phyloP scores from a whole-genome alignment of 2,888 invertebrate species.

The Crematogaster levior region DNA sequence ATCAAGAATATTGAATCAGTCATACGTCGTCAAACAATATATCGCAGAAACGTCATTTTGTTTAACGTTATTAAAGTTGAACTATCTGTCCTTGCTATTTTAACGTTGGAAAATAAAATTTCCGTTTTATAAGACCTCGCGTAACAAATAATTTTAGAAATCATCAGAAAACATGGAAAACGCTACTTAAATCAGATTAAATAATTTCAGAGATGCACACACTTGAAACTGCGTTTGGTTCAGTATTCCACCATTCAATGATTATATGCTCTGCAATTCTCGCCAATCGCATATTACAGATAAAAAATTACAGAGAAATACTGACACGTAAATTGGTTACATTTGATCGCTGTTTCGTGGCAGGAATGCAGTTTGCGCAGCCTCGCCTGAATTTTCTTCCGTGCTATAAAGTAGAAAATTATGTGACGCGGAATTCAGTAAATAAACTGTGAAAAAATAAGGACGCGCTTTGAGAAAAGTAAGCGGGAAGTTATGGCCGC shows the following conservation, averaged over 20 bases:
- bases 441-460: conserved; percentile 52
- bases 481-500: conserved; percentile 41
- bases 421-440: conserved; percentile 38
- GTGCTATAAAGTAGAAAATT: conserved; percentile 42
- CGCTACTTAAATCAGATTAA: neutral
- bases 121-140: neutral
- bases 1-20: neutral
- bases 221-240: neutral
- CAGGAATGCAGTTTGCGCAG: neutral
- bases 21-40: conserved; percentile 2
- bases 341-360: neutral
- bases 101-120: conserved; percentile 1
- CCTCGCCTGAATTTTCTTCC: conserved; percentile 11
- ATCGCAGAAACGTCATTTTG: neutral
- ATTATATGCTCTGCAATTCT: neutral
- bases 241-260: neutral
- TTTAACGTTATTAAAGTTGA: conserved; percentile 5
- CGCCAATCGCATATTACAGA: neutral
- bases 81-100: neutral
- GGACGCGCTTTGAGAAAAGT: conserved; percentile 8
- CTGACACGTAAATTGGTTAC: conserved; percentile 5
- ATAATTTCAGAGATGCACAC: conserved; percentile 6
- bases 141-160: neutral
- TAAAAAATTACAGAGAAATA: neutral
- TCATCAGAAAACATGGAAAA: neutral